A percentile compares a stretch with the other conserved stretches of the same genome.
Evolutionary conservation across 2,888 invertebrate species (phyloP).

Genomic region (Ophion costatus): DNA sequence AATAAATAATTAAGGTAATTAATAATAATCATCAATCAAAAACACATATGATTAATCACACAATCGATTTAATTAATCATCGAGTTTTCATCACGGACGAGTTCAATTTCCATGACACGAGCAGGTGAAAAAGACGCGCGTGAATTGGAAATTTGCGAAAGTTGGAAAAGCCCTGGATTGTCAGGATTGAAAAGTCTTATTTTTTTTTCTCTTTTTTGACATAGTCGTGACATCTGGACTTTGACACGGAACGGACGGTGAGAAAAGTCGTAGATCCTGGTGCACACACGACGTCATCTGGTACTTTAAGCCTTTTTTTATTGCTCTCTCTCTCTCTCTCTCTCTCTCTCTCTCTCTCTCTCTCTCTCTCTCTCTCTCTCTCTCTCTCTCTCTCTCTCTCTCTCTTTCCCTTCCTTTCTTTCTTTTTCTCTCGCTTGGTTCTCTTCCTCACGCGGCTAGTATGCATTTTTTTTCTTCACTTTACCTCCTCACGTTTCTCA

Average conservation of each 20-base stretch:
- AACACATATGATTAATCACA: no score
- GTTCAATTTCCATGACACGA: no score
- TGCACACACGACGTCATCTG: constrained; percentile 47
- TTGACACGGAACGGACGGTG: constrained; percentile 19
- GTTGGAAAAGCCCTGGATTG: neutral
- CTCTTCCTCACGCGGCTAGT: neutral
- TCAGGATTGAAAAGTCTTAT: neutral
- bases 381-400: no score
- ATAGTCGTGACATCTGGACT: constrained; percentile 40
- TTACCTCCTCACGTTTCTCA: constrained; percentile 29
- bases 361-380: no score
- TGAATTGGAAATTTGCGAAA: neutral
- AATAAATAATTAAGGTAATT: no score
- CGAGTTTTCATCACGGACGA: no score
- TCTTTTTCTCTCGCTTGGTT: no score
- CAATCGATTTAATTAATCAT: no score
- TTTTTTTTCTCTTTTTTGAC: constrained; percentile 5
- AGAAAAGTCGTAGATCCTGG: constrained; percentile 56
- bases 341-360: no score
- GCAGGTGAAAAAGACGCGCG: no score
- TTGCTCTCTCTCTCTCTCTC: neutral
- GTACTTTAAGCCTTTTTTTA: constrained; percentile 16
- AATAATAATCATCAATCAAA: no score
- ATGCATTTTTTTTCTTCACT: constrained; percentile 20
- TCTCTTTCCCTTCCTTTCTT: no score